Percentiles rank a stretch among this genome's conserved stretches.
Conservation (phyloP, 2,888 invertebrate species). For the Euzetes globulus region DNA sequence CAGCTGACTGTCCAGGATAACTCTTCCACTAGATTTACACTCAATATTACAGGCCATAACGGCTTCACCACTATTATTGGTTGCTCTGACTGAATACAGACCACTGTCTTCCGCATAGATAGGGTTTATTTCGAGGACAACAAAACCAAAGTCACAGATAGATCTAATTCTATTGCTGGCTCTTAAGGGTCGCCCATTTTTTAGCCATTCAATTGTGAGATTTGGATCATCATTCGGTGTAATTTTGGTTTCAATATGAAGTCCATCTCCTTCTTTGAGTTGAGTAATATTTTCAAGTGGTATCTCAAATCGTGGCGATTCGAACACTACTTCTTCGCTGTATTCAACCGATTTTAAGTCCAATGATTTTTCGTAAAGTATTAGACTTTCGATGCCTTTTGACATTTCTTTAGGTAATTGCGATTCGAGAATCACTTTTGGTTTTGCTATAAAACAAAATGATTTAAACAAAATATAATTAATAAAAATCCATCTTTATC, state of each 20-base stretch:
- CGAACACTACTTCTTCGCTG: conserved; percentile 63
- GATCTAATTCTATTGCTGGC: conserved; percentile 42
- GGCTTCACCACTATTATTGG: conserved; percentile 77
- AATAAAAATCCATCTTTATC: no score
- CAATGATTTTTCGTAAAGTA: conserved; percentile 81
- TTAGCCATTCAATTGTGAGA: conserved; percentile 86
- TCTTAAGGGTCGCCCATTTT: conserved; percentile 60
- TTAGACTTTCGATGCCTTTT: conserved; percentile 79
- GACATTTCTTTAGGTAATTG: conserved; percentile 94
- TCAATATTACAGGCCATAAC: conserved; percentile 52
- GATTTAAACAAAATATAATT: no score
- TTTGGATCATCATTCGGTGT: conserved; percentile 69
- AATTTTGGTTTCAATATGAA: conserved; percentile 86
- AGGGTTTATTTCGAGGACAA: conserved; percentile 87
- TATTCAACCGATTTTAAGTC: conserved; percentile 39
- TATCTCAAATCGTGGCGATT: conserved; percentile 81
- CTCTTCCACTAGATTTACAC: conserved; percentile 62
- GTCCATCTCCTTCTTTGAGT: conserved; percentile 60
- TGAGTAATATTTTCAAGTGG: conserved; percentile 79
- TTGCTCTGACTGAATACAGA: conserved; percentile 87
- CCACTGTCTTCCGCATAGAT: conserved; percentile 97
- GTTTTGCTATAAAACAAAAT: conserved; percentile 50
- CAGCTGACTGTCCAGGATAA: conserved; percentile 80
- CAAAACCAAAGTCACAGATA: conserved; percentile 77
- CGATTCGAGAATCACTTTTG: conserved; percentile 88